Conservation (phyloP, 2,888 invertebrate genomes). For the Tetrapedia diversipes region DNA sequence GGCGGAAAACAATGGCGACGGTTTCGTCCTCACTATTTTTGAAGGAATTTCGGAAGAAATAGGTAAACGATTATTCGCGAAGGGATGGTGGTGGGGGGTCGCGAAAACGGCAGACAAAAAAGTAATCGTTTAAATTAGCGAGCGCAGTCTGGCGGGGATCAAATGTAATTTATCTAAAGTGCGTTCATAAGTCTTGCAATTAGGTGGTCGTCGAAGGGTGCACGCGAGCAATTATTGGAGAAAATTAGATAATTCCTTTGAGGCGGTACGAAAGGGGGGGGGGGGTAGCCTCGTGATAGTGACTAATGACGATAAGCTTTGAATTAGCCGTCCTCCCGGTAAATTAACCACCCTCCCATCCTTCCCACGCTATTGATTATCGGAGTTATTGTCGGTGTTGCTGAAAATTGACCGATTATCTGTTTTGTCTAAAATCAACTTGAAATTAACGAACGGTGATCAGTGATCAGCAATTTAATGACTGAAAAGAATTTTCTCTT, state of each 20-base stretch:
- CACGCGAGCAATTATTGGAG: slow-evolving; percentile 39
- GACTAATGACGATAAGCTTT: slow-evolving; percentile 25
- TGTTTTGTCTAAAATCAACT: neutral
- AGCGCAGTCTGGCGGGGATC: slow-evolving; percentile 14
- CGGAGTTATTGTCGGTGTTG: neutral
- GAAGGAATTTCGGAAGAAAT: neutral
- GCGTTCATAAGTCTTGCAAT: slow-evolving; percentile 40
- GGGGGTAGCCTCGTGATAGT: slow-evolving; percentile 9
- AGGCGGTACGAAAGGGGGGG: neutral
- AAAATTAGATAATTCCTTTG: slow-evolving; percentile 46
- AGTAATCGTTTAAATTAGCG: slow-evolving; percentile 23
- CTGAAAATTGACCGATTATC: neutral
- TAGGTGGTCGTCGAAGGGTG: slow-evolving; percentile 37
- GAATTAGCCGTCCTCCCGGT: slow-evolving; percentile 9
- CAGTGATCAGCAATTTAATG: too few relatives aligned
- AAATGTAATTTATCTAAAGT: slow-evolving; percentile 39
- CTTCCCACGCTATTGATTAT: neutral
- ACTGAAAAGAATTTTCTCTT: too few relatives aligned
- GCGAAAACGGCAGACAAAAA: neutral
- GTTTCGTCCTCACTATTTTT: too few relatives aligned
- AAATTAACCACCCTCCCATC: neutral
- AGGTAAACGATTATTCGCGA: neutral
- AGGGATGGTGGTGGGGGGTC: neutral
- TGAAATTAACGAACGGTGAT: neutral
- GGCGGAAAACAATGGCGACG: too few relatives aligned